phyloP scores from a whole-genome alignment of 1,140 invertebrate genomes.

The Coelopa frigida region DNA sequence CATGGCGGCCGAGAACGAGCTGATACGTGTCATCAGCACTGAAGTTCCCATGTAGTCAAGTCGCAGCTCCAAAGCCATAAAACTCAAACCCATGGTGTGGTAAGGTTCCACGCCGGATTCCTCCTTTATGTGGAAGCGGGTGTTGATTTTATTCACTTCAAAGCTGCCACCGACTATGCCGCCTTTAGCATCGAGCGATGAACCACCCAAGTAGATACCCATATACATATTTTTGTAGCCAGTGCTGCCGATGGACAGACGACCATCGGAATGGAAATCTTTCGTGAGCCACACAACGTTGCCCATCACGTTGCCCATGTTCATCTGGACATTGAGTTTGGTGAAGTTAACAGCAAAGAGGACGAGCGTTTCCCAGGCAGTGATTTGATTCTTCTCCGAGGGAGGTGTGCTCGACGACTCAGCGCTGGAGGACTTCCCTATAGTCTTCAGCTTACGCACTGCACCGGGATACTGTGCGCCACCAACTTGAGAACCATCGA shows the following conservation, averaged over 20 bases:
- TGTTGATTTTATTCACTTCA: conserved; percentile 82
- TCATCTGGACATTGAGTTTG: conserved; percentile 92
- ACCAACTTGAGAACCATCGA: no score
- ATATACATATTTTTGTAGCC: conserved; percentile 92
- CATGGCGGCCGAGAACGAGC: conserved; percentile 68
- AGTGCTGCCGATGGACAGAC: conserved; percentile 86
- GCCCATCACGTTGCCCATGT: conserved; percentile 98
- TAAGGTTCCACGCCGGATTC: conserved; percentile 83
- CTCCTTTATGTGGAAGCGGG: conserved; percentile 80
- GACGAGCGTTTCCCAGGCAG: conserved; percentile 91
- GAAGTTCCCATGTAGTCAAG: conserved; percentile 96
- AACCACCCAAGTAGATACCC: conserved; percentile 80
- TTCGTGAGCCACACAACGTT: conserved; percentile 89
- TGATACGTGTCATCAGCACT: conserved; percentile 84
- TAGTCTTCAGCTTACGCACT: conserved; percentile 49
- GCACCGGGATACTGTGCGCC: conserved; percentile 17
- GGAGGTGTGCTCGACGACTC: conserved; percentile 38
- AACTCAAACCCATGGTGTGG: conserved; percentile 76
- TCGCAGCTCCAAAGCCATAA: conserved; percentile 78
- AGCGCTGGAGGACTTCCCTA: conserved; percentile 37
- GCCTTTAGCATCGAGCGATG: conserved; percentile 86
- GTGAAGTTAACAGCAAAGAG: conserved; percentile 94
- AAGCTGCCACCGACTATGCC: conserved; percentile 94
- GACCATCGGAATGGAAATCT: conserved; percentile 82
- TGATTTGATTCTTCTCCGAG: conserved; percentile 44